Conservation (phyloP, 1,140 invertebrate genomes). For the Penaeus chinensis region DNA sequence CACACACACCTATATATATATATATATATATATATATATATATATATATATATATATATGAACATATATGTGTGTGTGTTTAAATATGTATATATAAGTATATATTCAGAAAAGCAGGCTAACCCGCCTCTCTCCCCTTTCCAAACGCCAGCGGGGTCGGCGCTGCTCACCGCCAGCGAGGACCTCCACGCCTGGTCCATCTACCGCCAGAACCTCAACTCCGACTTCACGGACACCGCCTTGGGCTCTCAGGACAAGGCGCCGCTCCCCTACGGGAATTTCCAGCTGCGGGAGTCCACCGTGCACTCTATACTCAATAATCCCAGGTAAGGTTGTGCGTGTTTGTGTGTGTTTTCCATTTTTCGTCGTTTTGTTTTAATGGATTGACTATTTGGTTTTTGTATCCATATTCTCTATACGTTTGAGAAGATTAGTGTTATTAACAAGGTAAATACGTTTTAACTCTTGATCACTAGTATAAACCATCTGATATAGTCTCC, state of each 20-base stretch:
- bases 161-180: slow-evolving; percentile 73
- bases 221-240: slow-evolving; percentile 93
- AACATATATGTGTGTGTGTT: not conserved
- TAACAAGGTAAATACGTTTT: no score
- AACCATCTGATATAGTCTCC: no score
- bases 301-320: slow-evolving; percentile 94
- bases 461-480: no score
- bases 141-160: not conserved
- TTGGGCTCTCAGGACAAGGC: slow-evolving; percentile 90
- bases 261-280: slow-evolving; percentile 91
- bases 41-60: not conserved
- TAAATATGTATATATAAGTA: not conserved
- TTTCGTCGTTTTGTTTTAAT: no score
- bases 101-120: not conserved
- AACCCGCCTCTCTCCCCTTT: not conserved
- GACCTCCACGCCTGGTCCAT: slow-evolving; percentile 96
- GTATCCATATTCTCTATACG: no score
- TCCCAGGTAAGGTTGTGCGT: slow-evolving; percentile 66
- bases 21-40: not conserved
- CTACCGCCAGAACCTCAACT: slow-evolving; percentile 95
- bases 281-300: slow-evolving; percentile 90
- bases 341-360: no score
- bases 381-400: no score
- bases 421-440: no score
- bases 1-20: not conserved